Base-by-base conservation (phyloP, 2,797 vertebrate species). In the Adelosebastes latens region DNA sequence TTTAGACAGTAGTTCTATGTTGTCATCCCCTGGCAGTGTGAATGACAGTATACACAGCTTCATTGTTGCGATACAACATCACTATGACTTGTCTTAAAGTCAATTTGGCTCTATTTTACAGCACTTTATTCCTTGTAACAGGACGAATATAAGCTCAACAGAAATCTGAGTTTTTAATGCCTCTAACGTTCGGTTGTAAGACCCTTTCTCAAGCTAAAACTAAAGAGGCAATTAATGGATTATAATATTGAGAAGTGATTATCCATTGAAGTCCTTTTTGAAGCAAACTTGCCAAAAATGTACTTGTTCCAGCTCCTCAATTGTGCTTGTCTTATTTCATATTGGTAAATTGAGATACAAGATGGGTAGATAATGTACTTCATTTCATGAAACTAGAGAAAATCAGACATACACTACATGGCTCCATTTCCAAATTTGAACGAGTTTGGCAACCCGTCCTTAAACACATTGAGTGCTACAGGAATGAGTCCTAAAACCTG, bases 21-120 rank as follows among this genome's bases (percentile, higher is more conserved):
- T 91, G 80, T 87, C 83, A 78, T 82, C 59, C 56, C 11, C 20
- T 64, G 73, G 67, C 82, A 68, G 46, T 2, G 34, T 79, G 25
- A 86, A 58, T 79, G 46, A 80, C 56, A 62, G n/a, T 36, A 69
- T 31, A 53, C 56, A 70, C 27, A 58, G 13, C 22, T 24, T 76
- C 13, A 72, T 53, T 27, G 53, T 49, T 56, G 22, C 18, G 3
- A 75, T 75, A 53, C 53, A 77, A 72, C 22, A 20, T 53, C 49
- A 42, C 56, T 32, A 46, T 18, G 20, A 42, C 8, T 72, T 62
- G 68, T 72, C 20, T 60, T 25, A 2, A 52, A 58, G 34, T 53
- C 49, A 42, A 71, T 77, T 65, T 63, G 49, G 8, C 24, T 56
- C 4, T 8, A 1, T 70, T 71, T 74, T 49, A 46, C 67, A 36